Conservation (phyloP, 2,888 invertebrate species). For the Hypolimnas misippus region DNA sequence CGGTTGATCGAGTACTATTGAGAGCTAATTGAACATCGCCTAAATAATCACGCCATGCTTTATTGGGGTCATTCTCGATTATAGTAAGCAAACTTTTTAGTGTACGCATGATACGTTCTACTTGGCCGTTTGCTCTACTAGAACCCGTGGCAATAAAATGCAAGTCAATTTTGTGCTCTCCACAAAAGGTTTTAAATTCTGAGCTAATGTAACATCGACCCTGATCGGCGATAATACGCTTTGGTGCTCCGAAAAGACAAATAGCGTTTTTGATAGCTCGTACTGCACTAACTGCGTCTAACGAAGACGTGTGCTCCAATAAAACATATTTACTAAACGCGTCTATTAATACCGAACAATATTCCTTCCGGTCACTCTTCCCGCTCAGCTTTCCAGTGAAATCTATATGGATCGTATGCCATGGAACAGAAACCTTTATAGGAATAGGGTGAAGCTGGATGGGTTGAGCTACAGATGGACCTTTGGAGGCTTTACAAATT, state of each 20-base stretch:
- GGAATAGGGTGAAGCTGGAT: constrained; percentile 44
- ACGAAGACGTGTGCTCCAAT: neutral
- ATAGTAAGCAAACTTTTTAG: constrained; percentile 43
- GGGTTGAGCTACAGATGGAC: constrained; percentile 41
- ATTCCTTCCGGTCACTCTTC: constrained; percentile 8
- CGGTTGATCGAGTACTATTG: constrained; percentile 41
- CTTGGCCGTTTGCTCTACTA: constrained; percentile 16
- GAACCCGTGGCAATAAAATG: constrained; percentile 45
- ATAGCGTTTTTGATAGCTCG: neutral
- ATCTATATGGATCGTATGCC: constrained; percentile 45
- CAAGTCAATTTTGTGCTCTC: constrained; percentile 22
- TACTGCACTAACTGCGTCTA: neutral
- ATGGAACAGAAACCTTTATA: constrained; percentile 38
- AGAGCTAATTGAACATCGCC: constrained; percentile 43
- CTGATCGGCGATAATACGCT: constrained; percentile 2
- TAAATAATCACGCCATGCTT: constrained; percentile 41
- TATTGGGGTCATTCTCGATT: constrained; percentile 29
- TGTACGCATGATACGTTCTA: constrained; percentile 37
- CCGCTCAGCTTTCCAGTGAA: constrained; percentile 4
- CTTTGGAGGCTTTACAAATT: constrained; percentile 46
- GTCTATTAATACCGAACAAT: neutral
- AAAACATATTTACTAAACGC: neutral
- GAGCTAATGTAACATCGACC: neutral
- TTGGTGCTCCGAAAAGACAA: neutral
- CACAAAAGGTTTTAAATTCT: constrained; percentile 14